Evolutionary conservation across 2,113 vertebrate genomes (phyloP).

Genomic region (human (Homo sapiens)): DNA sequence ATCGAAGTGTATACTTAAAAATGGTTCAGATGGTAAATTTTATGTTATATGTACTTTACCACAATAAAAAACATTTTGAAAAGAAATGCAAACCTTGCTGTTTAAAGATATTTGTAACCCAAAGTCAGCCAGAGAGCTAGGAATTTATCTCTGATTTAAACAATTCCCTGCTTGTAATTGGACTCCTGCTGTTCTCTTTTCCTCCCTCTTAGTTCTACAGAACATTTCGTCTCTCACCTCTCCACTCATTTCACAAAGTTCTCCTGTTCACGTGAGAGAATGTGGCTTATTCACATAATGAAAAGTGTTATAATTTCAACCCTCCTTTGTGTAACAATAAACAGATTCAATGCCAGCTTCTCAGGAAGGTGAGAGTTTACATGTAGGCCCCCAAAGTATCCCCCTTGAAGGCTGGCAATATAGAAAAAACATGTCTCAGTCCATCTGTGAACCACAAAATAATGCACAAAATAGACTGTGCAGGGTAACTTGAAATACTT

Average conservation of each 20-base stretch:
- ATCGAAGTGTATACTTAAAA: background rate
- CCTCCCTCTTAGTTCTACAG: background rate
- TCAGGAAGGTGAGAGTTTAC: background rate
- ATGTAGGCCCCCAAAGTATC: background rate
- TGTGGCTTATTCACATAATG: background rate
- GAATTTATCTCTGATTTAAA: background rate
- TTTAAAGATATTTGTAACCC: background rate
- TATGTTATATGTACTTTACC: background rate
- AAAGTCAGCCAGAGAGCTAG: background rate
- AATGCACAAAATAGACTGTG: background rate
- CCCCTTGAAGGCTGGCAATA: background rate
- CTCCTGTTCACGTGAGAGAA: background rate
- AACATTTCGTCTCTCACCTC: background rate
- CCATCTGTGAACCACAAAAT: background rate
- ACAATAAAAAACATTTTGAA: background rate
- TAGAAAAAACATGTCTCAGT: background rate
- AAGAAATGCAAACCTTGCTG: background rate
- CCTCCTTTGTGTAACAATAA: background rate
- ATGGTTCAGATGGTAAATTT: background rate
- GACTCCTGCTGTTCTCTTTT: background rate
- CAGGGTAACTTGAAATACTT: background rate
- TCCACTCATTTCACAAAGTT: background rate
- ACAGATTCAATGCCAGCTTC: background rate
- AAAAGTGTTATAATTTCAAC: constrained; percentile 14
- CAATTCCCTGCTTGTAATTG: background rate